Base-by-base conservation (phyloP, 2,797 vertebrate species). In the Tokudaia muenninki region DNA sequence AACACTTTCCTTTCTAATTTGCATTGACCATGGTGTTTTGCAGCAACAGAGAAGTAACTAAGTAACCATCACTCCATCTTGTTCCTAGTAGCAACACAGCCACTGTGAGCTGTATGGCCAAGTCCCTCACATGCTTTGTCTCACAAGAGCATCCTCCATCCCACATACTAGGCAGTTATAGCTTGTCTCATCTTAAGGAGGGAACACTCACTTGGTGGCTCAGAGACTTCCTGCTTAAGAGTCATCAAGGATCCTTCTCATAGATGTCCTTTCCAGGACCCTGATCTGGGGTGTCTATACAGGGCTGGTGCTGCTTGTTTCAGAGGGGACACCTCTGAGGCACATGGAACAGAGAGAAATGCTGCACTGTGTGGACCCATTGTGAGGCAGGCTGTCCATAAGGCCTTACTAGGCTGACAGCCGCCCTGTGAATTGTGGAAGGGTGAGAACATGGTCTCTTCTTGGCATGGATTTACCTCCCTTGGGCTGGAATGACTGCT, bases 401-500 rank as follows among this genome's bases (percentile, higher is more conserved):
- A 61, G 90, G 21, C n/a, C 77, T 41, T 10, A 14, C 17, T 44
- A 72, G 70, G 44, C 63, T 29, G 34, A 19, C 77, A 2, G 65
- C 61, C 44, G 83, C 10, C 34, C 59, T 24, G 31, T 92, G 72
- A 47, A 31, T 57, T 1, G 34, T 57, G 37, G 91, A 87, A n/a
- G 52, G 37, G 37, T 50, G 41, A 31, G 22, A 87, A 26, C 12
- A 16, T 37, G 10, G 3, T 93, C 47, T 94, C 19, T 83, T 17
- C 16, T 84, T 81, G 91, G 65, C 52, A 24, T 14, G 22, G 17
- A 44, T 41, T 37, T 22, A n/a, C 61, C 52, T 92, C 74, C 87
- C 37, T 59, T 79, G 77, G 92, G 52, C 57, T 94, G 44, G 80
- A 91, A 67, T 61, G 11, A 81, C 24, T 52, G 29, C 88, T 86